phyloP scores from a whole-genome alignment of 2,113 vertebrate genomes.

The Lophochroa leadbeateri region DNA sequence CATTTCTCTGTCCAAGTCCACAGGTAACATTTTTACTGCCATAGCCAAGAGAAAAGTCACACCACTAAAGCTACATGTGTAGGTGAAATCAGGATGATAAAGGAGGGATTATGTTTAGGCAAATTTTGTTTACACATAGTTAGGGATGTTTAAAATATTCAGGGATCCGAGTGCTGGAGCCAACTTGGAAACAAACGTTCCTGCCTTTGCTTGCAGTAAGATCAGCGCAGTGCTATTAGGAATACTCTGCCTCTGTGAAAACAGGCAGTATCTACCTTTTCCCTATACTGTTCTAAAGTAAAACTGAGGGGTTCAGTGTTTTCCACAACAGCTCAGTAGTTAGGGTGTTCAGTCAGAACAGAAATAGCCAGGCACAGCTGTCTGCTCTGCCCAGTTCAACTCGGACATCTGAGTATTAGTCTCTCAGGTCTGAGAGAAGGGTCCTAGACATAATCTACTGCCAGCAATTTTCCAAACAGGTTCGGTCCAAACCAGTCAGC shows the following conservation, averaged over 20 bases:
- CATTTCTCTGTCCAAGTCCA: neutral
- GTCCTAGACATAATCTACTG: neutral
- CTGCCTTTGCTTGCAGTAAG: neutral
- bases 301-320: neutral
- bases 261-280: neutral
- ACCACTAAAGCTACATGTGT: neutral
- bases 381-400: neutral
- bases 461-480: neutral
- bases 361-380: neutral
- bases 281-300: neutral
- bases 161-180: neutral
- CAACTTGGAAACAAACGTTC: neutral
- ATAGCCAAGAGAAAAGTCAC: neutral
- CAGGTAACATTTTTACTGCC: neutral
- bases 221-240: neutral
- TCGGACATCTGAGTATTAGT: neutral
- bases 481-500: neutral
- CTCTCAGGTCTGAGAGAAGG: neutral
- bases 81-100: neutral
- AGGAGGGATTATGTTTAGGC: neutral
- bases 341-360: neutral
- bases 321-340: neutral
- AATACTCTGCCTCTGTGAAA: neutral
- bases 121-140: neutral
- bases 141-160: constrained; percentile 15